Evolutionary conservation across 2,797 vertebrate genomes (phyloP), one percentile per base, ranked within the genome.

Genomic region (Rhynchotus rufescens): DNA sequence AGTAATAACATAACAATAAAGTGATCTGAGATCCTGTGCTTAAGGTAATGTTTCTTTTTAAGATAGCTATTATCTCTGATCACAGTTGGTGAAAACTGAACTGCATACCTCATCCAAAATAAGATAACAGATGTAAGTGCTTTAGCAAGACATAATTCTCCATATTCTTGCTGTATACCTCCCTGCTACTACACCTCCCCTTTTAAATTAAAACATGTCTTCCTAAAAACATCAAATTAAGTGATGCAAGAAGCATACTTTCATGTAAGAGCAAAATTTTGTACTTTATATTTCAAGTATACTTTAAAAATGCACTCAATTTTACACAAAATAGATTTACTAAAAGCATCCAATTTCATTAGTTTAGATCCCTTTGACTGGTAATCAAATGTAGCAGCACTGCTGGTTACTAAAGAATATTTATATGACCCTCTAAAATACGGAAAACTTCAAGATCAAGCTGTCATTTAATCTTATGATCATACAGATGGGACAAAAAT

Each of bases 11-110:
- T 80, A 90, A 86, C 6, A 52, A 23, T 52, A 13, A 83, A 52
- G 23, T 52, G 15, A 83, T 90, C 74, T 84, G 60, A 94, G 76
- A 92, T 78, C 80, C 79, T 83, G 59, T 90, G 83, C 42, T 83
- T 51, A 59, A 54, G 15, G 11, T 89, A 86, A 62, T 22, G 23
- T 75, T 94, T 77, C 54, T 78, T 90, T 86, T 71, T 83, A 83
- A 92, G 80, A 69, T 78, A 84, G 88, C 64, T 84, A 88, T 65
- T 82, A 93, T 92, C 75, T 84, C n/a, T 67, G 69, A 86, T 90
- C 79, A 57, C 56, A 75, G 76, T 52, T 2, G 2, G 15, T 6
- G 30, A 60, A 91, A 84, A 76, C 4, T 57, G 47, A 88, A 91
- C 17, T 67, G 49, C 12, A 40, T 69, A 75, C 4, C 77, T 86